phyloP scores from a whole-genome alignment of 2,113 vertebrate species.

The Boleophthalmus pectinirostris region DNA sequence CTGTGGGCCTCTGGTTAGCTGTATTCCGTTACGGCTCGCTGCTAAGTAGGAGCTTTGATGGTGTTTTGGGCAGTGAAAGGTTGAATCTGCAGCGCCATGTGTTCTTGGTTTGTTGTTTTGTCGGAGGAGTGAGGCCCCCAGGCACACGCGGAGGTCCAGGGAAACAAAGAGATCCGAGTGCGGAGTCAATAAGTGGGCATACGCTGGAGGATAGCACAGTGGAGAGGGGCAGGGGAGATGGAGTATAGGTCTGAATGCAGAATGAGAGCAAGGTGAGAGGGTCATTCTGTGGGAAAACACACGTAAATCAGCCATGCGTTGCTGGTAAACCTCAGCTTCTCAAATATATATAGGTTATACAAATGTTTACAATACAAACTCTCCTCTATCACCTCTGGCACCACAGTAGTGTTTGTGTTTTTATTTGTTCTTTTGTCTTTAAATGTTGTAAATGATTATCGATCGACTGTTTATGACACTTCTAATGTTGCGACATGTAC shows the following conservation, averaged over 20 bases:
- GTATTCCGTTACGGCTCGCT: constrained; percentile 11
- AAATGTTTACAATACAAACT: neutral
- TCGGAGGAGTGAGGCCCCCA: constrained; percentile 47
- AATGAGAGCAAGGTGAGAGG: neutral
- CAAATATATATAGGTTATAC: neutral
- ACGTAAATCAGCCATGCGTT: neutral
- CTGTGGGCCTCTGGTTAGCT: neutral
- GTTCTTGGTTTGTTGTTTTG: constrained; percentile 33
- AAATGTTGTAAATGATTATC: no score
- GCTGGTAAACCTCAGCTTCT: neutral
- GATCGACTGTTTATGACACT: no score
- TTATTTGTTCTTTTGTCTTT: no score
- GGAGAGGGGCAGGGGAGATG: neutral
- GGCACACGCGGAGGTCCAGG: constrained; percentile 50
- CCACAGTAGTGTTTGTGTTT: no score
- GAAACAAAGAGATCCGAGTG: constrained; percentile 46
- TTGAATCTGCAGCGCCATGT: constrained; percentile 39
- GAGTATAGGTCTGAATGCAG: neutral
- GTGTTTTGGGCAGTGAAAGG: constrained; percentile 41
- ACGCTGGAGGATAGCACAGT: neutral
- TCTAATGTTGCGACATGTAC: no score
- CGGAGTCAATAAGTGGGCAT: constrained; percentile 44
- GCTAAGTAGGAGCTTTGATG: constrained; percentile 5
- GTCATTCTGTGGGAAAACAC: neutral
- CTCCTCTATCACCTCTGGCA: no score